Percentiles rank a stretch among this genome's conserved stretches.
Evolutionary conservation across 2,797 vertebrate species (phyloP).

Genomic region (Myotis findleyi): DNA sequence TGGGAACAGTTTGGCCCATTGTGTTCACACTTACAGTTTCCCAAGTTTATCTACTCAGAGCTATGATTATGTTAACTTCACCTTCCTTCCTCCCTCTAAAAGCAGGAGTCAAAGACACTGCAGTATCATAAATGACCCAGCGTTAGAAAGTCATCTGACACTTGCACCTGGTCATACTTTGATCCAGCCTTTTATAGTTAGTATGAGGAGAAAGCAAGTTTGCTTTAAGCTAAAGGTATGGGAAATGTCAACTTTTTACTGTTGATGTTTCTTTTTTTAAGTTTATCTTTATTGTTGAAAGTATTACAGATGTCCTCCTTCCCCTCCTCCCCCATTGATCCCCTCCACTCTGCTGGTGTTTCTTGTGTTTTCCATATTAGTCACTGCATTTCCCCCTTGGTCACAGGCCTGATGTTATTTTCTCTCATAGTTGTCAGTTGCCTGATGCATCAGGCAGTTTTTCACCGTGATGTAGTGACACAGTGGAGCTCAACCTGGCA

Average conservation of each 20-base stretch:
- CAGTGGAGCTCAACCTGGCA: neutral
- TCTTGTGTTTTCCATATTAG: constrained; percentile 32
- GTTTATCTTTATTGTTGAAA: too few species aligned
- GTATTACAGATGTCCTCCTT: too few species aligned
- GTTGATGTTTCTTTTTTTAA: constrained; percentile 1
- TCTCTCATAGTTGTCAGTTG: constrained; percentile 37
- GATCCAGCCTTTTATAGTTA: neutral
- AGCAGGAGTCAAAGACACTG: neutral
- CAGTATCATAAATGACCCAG: neutral
- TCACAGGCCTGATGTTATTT: neutral
- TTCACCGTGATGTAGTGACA: neutral
- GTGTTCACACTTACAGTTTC: neutral
- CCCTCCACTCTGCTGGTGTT: neutral
- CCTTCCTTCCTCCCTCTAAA: neutral
- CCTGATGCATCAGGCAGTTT: constrained; percentile 1
- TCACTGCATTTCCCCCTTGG: constrained; percentile 35
- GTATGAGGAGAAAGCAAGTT: constrained; percentile 32
- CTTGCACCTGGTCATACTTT: neutral
- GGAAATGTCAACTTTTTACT: constrained; percentile 11
- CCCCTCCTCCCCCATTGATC: too few species aligned
- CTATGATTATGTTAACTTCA: neutral
- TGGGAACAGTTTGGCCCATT: neutral
- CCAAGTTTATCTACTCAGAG: constrained; percentile 8
- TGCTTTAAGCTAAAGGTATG: neutral
- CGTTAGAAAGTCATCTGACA: neutral